These are phyloP conservation scores for Geotrypetes seraphini DNA, from an alignment of 2,797 vertebrate species.

Conservation along the genomic window DNA sequence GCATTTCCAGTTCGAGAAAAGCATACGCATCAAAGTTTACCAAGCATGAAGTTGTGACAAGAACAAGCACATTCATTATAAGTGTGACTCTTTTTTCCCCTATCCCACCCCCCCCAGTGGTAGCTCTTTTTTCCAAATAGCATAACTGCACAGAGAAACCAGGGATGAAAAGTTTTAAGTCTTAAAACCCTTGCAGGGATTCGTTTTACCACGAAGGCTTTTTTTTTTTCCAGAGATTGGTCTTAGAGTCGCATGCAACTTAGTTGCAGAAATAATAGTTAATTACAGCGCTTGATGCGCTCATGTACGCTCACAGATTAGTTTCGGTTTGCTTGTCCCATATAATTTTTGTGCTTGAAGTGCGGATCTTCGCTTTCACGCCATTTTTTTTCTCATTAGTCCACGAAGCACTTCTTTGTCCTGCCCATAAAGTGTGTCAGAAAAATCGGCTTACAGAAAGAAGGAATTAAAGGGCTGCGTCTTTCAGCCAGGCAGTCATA, in stretches of 20 bases:
- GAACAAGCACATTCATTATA: conserved; percentile 15
- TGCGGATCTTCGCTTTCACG: conserved; percentile 1
- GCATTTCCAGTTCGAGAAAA: conserved; percentile 2
- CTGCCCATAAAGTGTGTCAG: not conserved
- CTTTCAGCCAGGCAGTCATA: too few relatives aligned
- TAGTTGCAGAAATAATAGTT: conserved; percentile 17
- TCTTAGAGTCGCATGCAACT: conserved; percentile 9
- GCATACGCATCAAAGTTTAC: conserved; percentile 11
- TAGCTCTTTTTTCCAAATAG: conserved; percentile 10
- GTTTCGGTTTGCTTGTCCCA: conserved; percentile 21
- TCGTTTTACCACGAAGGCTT: not conserved
- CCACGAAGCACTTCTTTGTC: not conserved
- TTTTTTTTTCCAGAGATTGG: too few relatives aligned
- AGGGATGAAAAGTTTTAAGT: conserved; percentile 11
- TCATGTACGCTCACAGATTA: conserved; percentile 17
- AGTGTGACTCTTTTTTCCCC: conserved; percentile 9
- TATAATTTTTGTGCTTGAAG: conserved; percentile 31
- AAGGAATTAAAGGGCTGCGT: too few relatives aligned
- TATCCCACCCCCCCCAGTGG: too few relatives aligned
- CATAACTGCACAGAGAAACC: conserved; percentile 20
- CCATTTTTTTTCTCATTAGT: not conserved
- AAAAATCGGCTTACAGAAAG: not conserved
- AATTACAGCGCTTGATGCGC: conserved; percentile 38
- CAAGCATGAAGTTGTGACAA: conserved; percentile 2
- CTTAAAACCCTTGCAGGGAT: conserved; percentile 6